Evolutionary conservation across 2,113 vertebrate genomes (phyloP).

Genomic region (Ivindomyrus marchei): DNA sequence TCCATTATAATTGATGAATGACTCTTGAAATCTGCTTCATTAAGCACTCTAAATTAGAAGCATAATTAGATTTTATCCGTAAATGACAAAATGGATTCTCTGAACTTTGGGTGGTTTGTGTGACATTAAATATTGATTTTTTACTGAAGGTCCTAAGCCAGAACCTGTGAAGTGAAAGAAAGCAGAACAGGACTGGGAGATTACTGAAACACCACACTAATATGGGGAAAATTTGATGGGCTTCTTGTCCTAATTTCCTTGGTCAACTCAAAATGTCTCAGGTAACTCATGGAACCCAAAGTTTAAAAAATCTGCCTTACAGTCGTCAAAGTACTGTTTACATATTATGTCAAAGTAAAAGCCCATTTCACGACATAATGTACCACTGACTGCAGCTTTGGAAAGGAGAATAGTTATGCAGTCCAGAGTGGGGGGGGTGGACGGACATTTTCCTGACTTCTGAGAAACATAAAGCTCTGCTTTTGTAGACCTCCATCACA

Average conservation of each 20-base stretch:
- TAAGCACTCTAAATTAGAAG: conserved; percentile 72
- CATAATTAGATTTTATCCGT: conserved; percentile 71
- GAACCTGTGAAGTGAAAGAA: not conserved
- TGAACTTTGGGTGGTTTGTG: conserved; percentile 56
- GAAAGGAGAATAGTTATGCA: not conserved
- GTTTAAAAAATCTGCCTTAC: not conserved
- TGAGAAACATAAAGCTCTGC: not conserved
- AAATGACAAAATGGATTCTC: conserved; percentile 72
- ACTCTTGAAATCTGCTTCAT: conserved; percentile 65
- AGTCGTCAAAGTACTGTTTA: not conserved
- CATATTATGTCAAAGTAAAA: not conserved
- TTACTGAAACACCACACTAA: not conserved
- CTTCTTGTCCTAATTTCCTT: not conserved
- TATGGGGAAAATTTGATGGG: not conserved
- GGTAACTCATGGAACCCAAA: not conserved
- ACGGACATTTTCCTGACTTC: not conserved
- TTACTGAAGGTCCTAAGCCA: conserved; percentile 41
- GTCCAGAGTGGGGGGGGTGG: not conserved
- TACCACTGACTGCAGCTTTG: not conserved
- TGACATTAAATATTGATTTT: conserved; percentile 62
- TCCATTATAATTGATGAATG: conserved; percentile 76
- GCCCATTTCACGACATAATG: not conserved
- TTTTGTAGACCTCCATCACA: not conserved
- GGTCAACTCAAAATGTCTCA: not conserved
- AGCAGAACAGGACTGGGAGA: not conserved